These are phyloP conservation scores for Aphrophora alni DNA, from an alignment of 2,888 invertebrate species.

Conservation along the genomic window DNA sequence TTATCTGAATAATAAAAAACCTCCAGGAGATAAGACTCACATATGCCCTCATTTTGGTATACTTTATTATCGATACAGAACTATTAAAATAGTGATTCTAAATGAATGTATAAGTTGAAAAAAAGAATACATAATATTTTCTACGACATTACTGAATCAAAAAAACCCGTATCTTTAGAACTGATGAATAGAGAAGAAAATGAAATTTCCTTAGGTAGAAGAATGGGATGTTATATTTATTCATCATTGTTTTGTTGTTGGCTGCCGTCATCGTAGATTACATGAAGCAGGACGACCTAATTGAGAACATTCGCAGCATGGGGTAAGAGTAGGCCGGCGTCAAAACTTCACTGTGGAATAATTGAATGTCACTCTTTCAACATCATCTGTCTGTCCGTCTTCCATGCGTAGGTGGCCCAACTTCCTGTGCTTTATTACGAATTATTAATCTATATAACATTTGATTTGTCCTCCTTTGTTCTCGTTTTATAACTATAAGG, in stretches of 20 bases:
- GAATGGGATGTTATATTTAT: not conserved
- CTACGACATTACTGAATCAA: too few relatives aligned
- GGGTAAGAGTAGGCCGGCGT: not conserved
- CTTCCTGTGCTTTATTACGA: not conserved
- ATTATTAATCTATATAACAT: not conserved
- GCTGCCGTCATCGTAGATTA: slow-evolving; percentile 3
- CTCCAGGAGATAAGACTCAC: too few relatives aligned
- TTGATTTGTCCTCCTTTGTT: too few relatives aligned
- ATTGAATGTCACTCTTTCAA: slow-evolving; percentile 9
- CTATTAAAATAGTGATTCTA: too few relatives aligned
- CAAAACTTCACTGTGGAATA: not conserved
- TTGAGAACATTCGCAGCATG: slow-evolving; percentile 9
- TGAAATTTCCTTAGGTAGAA: not conserved
- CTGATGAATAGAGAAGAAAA: not conserved
- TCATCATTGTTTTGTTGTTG: not conserved
- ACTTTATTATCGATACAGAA: too few relatives aligned
- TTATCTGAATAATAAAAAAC: too few relatives aligned
- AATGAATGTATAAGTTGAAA: too few relatives aligned
- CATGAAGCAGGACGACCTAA: not conserved
- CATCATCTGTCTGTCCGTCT: not conserved
- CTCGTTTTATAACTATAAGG: too few relatives aligned
- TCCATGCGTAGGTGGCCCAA: not conserved
- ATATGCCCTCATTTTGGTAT: too few relatives aligned
- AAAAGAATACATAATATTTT: too few relatives aligned
- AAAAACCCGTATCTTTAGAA: too few relatives aligned